Evolutionary conservation across 2,797 vertebrate species (phyloP), one percentile per base, ranked within the genome.

Genomic region (Pygocentrus nattereri): DNA sequence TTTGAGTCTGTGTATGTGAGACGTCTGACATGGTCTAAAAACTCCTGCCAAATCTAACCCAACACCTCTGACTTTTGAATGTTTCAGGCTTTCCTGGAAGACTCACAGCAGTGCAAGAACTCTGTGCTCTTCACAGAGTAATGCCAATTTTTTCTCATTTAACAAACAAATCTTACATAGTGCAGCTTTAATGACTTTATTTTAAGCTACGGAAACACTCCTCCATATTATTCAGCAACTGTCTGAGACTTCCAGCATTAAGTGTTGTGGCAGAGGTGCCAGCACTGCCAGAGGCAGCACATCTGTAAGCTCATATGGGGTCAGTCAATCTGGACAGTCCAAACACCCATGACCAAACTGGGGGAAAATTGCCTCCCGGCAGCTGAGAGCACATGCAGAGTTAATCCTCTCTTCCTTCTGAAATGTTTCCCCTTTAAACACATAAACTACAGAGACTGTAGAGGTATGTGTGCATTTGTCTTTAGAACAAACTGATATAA

Each of bases 291-390:
- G 73, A 85, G 78, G 81, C 68, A 88, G 84, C 89, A 91, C 90
- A 93, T 93, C 80, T 87, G 92, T 80, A 91, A 70, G 85, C 87
- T 77, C 83, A 86, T 88, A 87, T 87, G 88, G 87, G 85, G 89
- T 86, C 84, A 87, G 88, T 85, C 86, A 90, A 80, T 79, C 65
- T 27, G 78, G 83, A 88, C 85, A 85, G 69, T 74, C 78, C 82
- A 83, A 87, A 89, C 85, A 90, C 88, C 88, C 84, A 88, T 90
- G 85, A 11, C 59, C 58, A 71, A 70, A 79, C 79, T 62, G 85
- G 56, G 75, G 75, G 58, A 47, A 76, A 87, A 92, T 92, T 85
- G 73, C 84, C 87, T 78, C 58, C 12, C 86, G 76, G 77, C 87
- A 86, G 71, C 83, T n/a, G 52, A 56, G 65, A 82, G 64, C 31